A percentile compares a stretch with the other conserved stretches of the same genome.
phyloP scores from a whole-genome alignment of 1,140 invertebrate genomes.

The Dreissena rostriformis region DNA sequence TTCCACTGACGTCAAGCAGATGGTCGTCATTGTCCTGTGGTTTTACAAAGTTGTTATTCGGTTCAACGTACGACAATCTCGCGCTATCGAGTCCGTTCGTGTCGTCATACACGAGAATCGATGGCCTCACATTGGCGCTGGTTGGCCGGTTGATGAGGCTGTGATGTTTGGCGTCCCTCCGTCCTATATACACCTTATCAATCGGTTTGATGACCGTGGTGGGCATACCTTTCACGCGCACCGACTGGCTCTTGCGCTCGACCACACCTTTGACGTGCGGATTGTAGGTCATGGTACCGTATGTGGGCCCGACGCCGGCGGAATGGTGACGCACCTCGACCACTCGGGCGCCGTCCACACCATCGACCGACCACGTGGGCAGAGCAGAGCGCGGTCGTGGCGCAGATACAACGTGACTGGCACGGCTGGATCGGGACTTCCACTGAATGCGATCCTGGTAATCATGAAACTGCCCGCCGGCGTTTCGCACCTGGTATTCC shows the following conservation, averaged over 20 bases:
- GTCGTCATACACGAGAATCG: slow-evolving; percentile 14
- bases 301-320: slow-evolving; percentile 16
- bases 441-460: slow-evolving; percentile 38
- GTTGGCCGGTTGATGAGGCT: slow-evolving; percentile 17
- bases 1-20: slow-evolving; percentile 32
- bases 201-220: slow-evolving; percentile 38
- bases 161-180: slow-evolving; percentile 35
- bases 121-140: neutral
- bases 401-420: slow-evolving; percentile 28
- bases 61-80: slow-evolving; percentile 10
- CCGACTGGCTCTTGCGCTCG: slow-evolving; percentile 39
- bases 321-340: slow-evolving; percentile 36
- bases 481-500: slow-evolving; percentile 30
- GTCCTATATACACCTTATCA: slow-evolving; percentile 34
- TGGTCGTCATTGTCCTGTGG: slow-evolving; percentile 16
- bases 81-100: too few relatives aligned
- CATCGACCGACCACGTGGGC: slow-evolving; percentile 20
- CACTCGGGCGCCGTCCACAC: neutral
- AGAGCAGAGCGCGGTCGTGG: slow-evolving; percentile 32
- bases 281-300: slow-evolving; percentile 35
- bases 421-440: slow-evolving; percentile 20
- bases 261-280: slow-evolving; percentile 16
- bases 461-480: slow-evolving; percentile 20
- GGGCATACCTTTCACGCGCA: slow-evolving; percentile 9
- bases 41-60: slow-evolving; percentile 30